These are phyloP conservation scores for Thalassaphorura encarpata DNA, from an alignment of 1,140 invertebrate genomes.

Conservation along the genomic window DNA sequence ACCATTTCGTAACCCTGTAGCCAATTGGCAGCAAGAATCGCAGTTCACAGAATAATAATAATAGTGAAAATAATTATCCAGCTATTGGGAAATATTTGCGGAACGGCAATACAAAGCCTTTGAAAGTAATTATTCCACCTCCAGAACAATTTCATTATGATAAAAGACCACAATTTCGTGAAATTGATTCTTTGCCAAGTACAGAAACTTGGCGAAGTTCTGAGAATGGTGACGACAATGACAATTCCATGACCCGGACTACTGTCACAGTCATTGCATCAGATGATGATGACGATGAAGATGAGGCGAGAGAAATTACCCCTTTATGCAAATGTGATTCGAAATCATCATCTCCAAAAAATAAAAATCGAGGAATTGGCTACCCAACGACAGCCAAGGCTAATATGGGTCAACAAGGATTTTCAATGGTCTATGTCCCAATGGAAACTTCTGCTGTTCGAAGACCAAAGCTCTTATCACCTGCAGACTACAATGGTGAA, in stretches of 20 bases:
- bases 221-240: not conserved
- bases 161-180: not conserved
- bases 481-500: not conserved
- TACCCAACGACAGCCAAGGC: not conserved
- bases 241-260: too few species aligned
- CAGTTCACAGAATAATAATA: too few species aligned
- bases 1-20: not conserved
- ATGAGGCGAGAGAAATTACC: not conserved
- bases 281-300: not conserved
- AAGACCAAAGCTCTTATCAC: not conserved
- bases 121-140: conserved; percentile 18
- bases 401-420: too few species aligned
- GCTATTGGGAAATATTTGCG: too few species aligned
- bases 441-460: conserved; percentile 18
- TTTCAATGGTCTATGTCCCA: conserved; percentile 30
- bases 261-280: too few species aligned
- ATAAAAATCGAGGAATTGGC: not conserved
- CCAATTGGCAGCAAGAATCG: not conserved
- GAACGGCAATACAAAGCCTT: conserved; percentile 16
- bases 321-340: too few species aligned
- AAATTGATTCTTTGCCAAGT: conserved; percentile 18
- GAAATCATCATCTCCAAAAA: too few species aligned
- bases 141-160: conserved; percentile 1
- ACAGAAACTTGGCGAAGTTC: conserved; percentile 22
- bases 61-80: too few species aligned